phyloP scores from a whole-genome alignment of 2,888 invertebrate genomes.

The Ischnus inquisitorius region DNA sequence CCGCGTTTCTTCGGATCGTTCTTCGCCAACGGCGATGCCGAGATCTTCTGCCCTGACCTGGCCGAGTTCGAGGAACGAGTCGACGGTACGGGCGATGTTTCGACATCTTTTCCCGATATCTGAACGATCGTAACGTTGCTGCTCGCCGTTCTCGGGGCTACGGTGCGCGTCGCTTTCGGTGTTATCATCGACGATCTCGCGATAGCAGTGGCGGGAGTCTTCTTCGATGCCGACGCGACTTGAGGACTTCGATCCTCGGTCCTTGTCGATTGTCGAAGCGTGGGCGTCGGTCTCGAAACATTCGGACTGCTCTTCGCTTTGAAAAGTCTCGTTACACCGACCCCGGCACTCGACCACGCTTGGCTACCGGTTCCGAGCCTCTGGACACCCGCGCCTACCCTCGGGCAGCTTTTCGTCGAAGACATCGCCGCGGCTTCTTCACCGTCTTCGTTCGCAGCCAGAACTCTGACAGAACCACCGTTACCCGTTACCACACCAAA shows the following conservation, averaged over 20 bases:
- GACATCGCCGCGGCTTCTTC: constrained; percentile 65
- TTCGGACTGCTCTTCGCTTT: constrained; percentile 83
- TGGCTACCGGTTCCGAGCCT: constrained; percentile 58
- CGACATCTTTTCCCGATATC: constrained; percentile 58
- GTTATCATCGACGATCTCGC: constrained; percentile 40
- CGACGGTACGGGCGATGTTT: constrained; percentile 30
- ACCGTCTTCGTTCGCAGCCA: constrained; percentile 53
- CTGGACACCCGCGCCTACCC: constrained; percentile 61
- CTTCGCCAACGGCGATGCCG: constrained; percentile 43
- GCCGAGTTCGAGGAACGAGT: constrained; percentile 8
- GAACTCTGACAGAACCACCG: not conserved
- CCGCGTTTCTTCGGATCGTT: constrained; percentile 69
- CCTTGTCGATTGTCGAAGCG: constrained; percentile 55
- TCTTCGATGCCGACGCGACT: constrained; percentile 48
- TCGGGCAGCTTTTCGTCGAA: constrained; percentile 68
- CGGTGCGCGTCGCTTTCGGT: constrained; percentile 33
- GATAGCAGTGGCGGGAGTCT: constrained; percentile 20
- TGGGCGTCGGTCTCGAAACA: constrained; percentile 61
- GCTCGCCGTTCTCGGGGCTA: constrained; percentile 20
- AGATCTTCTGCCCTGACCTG: not conserved
- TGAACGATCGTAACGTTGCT: constrained; percentile 73
- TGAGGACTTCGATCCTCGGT: constrained; percentile 28
- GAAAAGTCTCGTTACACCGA: constrained; percentile 72
- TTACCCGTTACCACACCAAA: not conserved
- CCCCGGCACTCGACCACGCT: constrained; percentile 47